phyloP scores from a whole-genome alignment of 64 coral and sea anemone genomes.

The Anthopleura sola region DNA sequence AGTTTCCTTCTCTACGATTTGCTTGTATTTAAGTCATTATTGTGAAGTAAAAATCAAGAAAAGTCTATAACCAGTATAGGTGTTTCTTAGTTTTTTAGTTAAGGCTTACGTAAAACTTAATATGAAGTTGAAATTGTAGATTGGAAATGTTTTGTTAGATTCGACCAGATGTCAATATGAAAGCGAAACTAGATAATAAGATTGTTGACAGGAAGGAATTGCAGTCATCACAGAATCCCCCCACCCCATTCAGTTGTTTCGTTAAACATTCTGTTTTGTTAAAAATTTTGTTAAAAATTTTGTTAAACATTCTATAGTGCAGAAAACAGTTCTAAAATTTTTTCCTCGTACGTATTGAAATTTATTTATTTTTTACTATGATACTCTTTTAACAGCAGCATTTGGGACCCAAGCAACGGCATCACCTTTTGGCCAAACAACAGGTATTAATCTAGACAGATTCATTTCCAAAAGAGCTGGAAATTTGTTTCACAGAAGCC shows the following conservation, averaged over 20 bases:
- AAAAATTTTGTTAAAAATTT: no score
- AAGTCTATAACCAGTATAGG: no score
- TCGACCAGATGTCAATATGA: not conserved
- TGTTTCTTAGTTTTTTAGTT: no score
- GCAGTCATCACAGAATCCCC: not conserved
- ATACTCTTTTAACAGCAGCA: slow-evolving; percentile 7
- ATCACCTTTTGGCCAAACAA: slow-evolving; percentile 8
- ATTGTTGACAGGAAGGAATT: no score
- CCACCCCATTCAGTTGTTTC: not conserved
- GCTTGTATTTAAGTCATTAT: not conserved
- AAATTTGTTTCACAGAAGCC: no score
- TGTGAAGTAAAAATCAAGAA: not conserved
- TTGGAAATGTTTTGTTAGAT: not conserved
- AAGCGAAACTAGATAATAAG: not conserved
- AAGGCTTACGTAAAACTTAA: no score
- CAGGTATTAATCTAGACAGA: not conserved
- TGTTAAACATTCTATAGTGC: not conserved
- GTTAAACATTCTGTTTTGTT: not conserved
- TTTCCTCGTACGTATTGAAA: not conserved
- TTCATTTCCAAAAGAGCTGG: no score
- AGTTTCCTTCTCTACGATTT: not conserved
- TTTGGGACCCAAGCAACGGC: slow-evolving; percentile 6
- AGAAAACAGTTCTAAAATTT: not conserved
- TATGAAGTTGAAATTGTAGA: no score
- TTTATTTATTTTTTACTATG: not conserved